phyloP scores from a whole-genome alignment of 2,797 vertebrate species.

The Eulemur mongoz region DNA sequence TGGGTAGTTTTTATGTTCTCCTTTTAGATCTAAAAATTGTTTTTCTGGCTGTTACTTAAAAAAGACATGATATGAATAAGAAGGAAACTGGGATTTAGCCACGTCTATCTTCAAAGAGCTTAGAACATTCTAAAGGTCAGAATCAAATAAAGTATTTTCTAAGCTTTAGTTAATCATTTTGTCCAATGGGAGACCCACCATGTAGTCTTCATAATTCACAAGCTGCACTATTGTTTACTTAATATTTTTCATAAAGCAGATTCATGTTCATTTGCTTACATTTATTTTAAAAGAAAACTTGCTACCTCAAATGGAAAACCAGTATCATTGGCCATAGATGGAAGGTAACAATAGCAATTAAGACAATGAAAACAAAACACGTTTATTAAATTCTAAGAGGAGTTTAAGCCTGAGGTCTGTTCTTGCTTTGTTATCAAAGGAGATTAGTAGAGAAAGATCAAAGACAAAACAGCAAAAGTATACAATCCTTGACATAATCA shows the following conservation, averaged over 20 bases:
- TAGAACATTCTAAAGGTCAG: background rate
- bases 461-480: background rate
- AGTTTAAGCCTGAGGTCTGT: background rate
- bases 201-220: background rate
- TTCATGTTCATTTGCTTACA: background rate
- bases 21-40: background rate
- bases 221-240: background rate
- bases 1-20: background rate
- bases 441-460: background rate
- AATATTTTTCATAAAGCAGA: background rate
- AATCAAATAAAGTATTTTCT: background rate
- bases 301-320: background rate
- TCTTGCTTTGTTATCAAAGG: background rate
- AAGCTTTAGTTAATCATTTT: background rate
- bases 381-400: background rate
- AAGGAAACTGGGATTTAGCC: background rate
- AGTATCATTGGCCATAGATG: background rate
- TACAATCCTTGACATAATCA: background rate
- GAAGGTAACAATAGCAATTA: background rate
- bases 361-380: background rate
- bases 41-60: slow-evolving; percentile 25
- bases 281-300: slow-evolving; percentile 21
- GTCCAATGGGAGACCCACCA: background rate
- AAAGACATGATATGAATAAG: background rate
- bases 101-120: background rate